phyloP scores from a whole-genome alignment of 2,888 invertebrate genomes.

The Tipula lateralis region DNA sequence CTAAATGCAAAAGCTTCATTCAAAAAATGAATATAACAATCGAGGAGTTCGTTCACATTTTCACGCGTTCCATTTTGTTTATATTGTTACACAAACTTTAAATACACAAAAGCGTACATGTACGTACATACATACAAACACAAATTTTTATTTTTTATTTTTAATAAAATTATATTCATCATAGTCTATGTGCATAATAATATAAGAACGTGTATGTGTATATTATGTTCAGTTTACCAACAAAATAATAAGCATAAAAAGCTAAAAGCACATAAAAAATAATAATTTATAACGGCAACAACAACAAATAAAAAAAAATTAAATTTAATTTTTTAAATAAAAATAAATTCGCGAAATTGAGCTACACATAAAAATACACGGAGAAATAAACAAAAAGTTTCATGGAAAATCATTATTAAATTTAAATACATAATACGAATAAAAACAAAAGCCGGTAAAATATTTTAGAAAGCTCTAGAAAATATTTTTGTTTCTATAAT shows the following conservation, averaged over 20 bases:
- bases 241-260: background rate
- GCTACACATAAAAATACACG: background rate
- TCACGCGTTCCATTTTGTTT: background rate
- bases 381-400: background rate
- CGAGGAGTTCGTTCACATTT: background rate
- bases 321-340: background rate
- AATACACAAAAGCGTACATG: background rate
- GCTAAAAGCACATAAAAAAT: background rate
- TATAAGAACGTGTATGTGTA: background rate
- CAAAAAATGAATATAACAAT: background rate
- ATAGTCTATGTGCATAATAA: background rate
- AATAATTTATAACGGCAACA: background rate
- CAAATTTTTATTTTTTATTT: background rate
- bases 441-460: background rate
- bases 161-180: background rate
- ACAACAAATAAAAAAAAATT: background rate
- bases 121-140: background rate
- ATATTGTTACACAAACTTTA: background rate
- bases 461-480: background rate
- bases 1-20: background rate
- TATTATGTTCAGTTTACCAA: background rate
- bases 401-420: background rate
- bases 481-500: background rate
- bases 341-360: background rate
- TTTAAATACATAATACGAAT: background rate